Conservation (phyloP, 1,140 invertebrate species). For the Solenopsis invicta region DNA sequence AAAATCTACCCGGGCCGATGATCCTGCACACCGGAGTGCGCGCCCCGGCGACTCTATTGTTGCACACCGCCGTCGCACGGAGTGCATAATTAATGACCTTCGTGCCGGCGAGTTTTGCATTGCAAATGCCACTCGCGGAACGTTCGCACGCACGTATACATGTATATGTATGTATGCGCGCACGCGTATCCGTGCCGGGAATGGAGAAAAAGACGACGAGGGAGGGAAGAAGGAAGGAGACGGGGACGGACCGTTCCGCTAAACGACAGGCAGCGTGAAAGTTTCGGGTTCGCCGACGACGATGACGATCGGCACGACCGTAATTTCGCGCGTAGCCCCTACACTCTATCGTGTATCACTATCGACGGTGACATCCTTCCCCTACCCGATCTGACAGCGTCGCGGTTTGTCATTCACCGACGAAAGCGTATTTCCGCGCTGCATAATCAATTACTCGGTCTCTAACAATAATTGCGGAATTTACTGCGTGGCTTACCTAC, state of each 20-base stretch:
- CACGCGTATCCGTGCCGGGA: slow-evolving; percentile 32
- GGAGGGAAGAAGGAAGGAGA: not conserved
- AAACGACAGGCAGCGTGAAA: slow-evolving; percentile 59
- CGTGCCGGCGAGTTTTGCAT: slow-evolving; percentile 75
- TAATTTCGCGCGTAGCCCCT: not conserved
- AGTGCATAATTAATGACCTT: slow-evolving; percentile 81
- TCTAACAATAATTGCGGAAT: slow-evolving; percentile 2
- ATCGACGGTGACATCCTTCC: slow-evolving; percentile 31
- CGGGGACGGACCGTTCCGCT: slow-evolving; percentile 18
- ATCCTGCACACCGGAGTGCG: not conserved
- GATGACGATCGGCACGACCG: not conserved
- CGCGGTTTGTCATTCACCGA: slow-evolving; percentile 5
- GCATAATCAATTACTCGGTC: slow-evolving; percentile 3
- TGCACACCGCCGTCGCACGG: slow-evolving; percentile 67
- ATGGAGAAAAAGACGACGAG: slow-evolving; percentile 20
- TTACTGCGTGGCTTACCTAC: not conserved
- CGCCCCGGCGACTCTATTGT: slow-evolving; percentile 72
- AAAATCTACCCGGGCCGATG: slow-evolving; percentile 22
- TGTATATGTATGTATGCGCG: no score
- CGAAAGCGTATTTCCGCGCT: slow-evolving; percentile 23
- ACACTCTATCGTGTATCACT: not conserved
- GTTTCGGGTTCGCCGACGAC: slow-evolving; percentile 33
- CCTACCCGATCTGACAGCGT: not conserved
- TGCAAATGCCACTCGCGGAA: slow-evolving; percentile 76
- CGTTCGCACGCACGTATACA: slow-evolving; percentile 18